Evolutionary conservation across 2,113 vertebrate species (phyloP).

Genomic region (Phoxinus phoxinus): DNA sequence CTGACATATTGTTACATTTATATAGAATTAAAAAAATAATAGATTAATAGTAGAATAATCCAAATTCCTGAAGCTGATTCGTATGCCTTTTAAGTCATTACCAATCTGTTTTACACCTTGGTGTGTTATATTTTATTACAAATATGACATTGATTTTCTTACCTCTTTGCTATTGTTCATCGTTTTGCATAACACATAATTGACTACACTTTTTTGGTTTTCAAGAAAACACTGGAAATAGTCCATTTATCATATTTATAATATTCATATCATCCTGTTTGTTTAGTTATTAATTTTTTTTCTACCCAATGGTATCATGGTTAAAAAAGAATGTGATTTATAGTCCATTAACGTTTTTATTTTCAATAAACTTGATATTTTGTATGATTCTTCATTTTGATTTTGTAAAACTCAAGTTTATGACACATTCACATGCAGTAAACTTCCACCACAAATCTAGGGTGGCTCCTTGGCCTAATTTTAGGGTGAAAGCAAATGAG

Average conservation of each 20-base stretch:
- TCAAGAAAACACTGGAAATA: constrained; percentile 36
- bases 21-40: not conserved
- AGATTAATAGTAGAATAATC: not conserved
- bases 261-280: constrained; percentile 18
- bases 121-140: constrained; percentile 13
- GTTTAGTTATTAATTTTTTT: constrained; percentile 13
- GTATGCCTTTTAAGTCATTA: not conserved
- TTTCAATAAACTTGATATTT: constrained; percentile 36
- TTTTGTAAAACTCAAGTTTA: too few relatives aligned
- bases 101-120: not conserved
- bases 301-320: not conserved
- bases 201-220: constrained; percentile 10
- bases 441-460: constrained; percentile 51
- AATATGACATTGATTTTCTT: not conserved
- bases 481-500: constrained; percentile 64
- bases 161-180: not conserved
- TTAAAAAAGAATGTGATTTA: not conserved
- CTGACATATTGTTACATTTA: not conserved
- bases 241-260: constrained; percentile 30
- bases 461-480: constrained; percentile 67
- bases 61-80: not conserved
- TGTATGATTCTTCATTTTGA: constrained; percentile 13
- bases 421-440: not conserved
- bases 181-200: not conserved
- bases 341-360: not conserved